Percentiles rank a stretch among this genome's conserved stretches.
phyloP scores from a whole-genome alignment of 2,113 vertebrate species.

The Phyllostomus discolor region DNA sequence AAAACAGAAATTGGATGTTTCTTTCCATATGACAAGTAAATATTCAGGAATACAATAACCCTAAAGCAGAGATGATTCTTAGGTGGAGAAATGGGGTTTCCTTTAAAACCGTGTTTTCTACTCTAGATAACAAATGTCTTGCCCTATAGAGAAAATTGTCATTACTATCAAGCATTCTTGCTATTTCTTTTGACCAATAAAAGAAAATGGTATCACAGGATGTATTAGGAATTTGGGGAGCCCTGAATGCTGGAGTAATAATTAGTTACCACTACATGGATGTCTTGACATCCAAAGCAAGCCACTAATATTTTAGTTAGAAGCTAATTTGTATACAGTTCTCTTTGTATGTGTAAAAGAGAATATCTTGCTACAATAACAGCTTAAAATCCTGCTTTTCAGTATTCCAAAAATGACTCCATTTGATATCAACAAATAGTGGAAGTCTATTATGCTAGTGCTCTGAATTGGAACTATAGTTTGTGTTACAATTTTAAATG shows the following conservation, averaged over 20 bases:
- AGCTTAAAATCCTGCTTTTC: neutral
- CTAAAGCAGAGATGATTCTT: neutral
- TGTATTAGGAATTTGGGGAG: neutral
- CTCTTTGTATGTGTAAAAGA: neutral
- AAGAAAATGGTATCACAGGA: neutral
- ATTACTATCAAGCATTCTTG: neutral
- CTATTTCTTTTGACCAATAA: neutral
- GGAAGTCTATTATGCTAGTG: neutral
- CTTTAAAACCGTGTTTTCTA: neutral
- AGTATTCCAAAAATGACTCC: neutral
- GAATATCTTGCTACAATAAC: neutral
- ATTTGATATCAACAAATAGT: neutral
- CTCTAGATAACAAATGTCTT: neutral
- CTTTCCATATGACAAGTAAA: neutral
- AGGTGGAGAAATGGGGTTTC: neutral
- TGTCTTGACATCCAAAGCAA: neutral
- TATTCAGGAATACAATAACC: neutral
- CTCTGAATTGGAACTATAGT: neutral
- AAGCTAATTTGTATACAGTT: neutral
- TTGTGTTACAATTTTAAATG: constrained; percentile 10
- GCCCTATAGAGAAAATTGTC: neutral
- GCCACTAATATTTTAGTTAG: neutral
- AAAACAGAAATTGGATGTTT: neutral
- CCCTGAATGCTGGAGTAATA: neutral
- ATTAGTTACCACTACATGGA: neutral